A percentile compares a stretch with the other conserved stretches of the same genome.
Conservation (phyloP, 2,797 vertebrate species). For the Pantherophis alleghaniensis region DNA sequence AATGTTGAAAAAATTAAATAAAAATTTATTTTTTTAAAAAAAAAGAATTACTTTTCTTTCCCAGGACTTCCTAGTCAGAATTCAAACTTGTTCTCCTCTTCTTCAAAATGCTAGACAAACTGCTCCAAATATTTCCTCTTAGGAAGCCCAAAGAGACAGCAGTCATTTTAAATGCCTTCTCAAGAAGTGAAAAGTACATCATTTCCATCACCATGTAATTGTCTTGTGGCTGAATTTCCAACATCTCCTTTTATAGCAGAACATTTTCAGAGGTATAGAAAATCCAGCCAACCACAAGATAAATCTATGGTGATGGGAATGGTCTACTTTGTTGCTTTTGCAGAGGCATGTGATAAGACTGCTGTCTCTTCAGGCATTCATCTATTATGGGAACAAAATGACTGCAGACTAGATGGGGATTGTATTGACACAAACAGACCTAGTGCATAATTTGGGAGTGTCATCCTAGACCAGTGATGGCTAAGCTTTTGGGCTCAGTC, state of each 20-base stretch:
- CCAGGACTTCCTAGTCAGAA: not conserved
- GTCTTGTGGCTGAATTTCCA: slow-evolving; percentile 45
- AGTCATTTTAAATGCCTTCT: slow-evolving; percentile 55
- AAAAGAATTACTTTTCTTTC: rapidly evolving
- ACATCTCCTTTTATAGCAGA: slow-evolving; percentile 45
- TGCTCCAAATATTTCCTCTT: slow-evolving; percentile 47
- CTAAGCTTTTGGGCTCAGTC: not conserved
- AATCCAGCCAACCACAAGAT: slow-evolving; percentile 17
- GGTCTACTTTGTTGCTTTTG: not conserved
- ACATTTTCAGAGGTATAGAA: slow-evolving; percentile 36
- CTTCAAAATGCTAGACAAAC: slow-evolving; percentile 58
- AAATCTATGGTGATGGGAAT: not conserved
- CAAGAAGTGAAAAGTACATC: slow-evolving; percentile 54
- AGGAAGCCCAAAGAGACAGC: slow-evolving; percentile 54
- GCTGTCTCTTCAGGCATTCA: not conserved
- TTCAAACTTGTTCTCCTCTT: slow-evolving; percentile 34
- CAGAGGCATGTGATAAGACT: not conserved
- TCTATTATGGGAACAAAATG: not conserved
- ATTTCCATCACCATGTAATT: slow-evolving; percentile 61
- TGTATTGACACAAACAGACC: not conserved
- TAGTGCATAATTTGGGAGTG: not conserved
- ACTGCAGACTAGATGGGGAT: not conserved
- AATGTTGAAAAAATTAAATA: too few species aligned
- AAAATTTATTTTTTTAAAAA: too few species aligned
- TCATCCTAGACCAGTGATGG: not conserved